Evolutionary conservation across 2,113 vertebrate species (phyloP).

Genomic region (Pachyramphus minor): DNA sequence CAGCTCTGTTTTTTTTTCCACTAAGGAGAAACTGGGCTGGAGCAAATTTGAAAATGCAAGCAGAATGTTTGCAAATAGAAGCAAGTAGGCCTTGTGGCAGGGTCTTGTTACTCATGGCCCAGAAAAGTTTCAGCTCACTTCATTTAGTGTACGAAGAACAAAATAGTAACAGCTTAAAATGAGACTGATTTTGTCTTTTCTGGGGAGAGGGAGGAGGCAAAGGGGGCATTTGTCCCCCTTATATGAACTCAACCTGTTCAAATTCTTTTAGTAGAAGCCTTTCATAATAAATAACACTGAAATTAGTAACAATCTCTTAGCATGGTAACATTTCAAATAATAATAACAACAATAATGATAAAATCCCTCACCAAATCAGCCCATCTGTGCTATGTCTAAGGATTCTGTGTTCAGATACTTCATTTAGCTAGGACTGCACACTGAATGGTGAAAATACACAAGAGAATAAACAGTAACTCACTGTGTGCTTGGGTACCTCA

Average conservation of each 20-base stretch:
- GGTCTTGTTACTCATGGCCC: not conserved
- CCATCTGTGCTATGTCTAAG: not conserved
- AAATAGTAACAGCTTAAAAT: not conserved
- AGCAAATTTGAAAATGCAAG: not conserved
- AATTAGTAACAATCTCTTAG: not conserved
- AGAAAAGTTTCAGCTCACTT: not conserved
- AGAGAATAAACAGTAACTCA: not conserved
- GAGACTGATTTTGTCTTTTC: not conserved
- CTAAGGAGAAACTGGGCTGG: not conserved
- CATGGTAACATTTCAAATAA: not conserved
- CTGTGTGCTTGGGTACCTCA: not conserved
- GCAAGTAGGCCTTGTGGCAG: not conserved
- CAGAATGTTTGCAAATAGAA: not conserved
- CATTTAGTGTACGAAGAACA: not conserved
- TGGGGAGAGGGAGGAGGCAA: not conserved
- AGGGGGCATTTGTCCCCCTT: not conserved
- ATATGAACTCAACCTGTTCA: not conserved
- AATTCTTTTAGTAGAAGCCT: not conserved
- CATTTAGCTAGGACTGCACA: not conserved
- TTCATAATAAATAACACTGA: not conserved
- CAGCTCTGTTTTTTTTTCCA: accelerated
- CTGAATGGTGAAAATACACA: not conserved
- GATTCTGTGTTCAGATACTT: not conserved
- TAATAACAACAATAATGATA: not conserved
- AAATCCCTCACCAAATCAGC: not conserved